Conservation (phyloP, 2,113 vertebrate genomes). For the Rattus rattus region DNA sequence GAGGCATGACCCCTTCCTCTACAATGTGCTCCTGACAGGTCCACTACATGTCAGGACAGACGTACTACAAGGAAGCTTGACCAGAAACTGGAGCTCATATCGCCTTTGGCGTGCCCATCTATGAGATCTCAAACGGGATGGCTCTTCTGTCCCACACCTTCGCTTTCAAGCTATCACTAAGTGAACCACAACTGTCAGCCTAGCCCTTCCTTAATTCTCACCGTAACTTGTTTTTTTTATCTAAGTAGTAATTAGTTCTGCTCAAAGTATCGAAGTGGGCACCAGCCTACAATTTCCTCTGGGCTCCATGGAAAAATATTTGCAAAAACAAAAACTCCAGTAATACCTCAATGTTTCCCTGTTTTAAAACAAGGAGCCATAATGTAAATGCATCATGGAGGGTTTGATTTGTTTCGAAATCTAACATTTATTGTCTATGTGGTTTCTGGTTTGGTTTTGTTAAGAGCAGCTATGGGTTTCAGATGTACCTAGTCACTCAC, state of each 20-base stretch:
- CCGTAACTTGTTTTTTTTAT: conserved; percentile 25
- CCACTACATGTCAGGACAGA: background rate
- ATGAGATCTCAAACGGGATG: background rate
- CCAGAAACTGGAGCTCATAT: background rate
- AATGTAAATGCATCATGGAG: background rate
- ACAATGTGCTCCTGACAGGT: background rate
- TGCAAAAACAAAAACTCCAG: conserved; percentile 35
- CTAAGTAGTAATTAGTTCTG: conserved; percentile 47
- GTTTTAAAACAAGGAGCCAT: conserved; percentile 27
- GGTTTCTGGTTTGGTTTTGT: conserved; percentile 51
- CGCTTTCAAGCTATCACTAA: conserved; percentile 30
- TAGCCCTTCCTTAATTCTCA: conserved; percentile 35
- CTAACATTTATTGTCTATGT: conserved; percentile 1
- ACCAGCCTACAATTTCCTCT: conserved; percentile 42
- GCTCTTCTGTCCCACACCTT: conserved; percentile 16
- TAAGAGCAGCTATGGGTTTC: conserved; percentile 30
- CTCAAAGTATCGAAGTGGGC: background rate
- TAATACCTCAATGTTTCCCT: conserved; percentile 15
- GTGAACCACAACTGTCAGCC: conserved; percentile 20
- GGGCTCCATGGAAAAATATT: background rate
- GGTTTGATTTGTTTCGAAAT: background rate
- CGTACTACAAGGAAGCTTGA: background rate
- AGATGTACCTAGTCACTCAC: background rate
- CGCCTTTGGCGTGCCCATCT: background rate
- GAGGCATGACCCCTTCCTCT: background rate